Percentiles rank a stretch among this genome's conserved stretches.
phyloP scores from a whole-genome alignment of 1,140 invertebrate species.

The Diuraphis noxia region DNA sequence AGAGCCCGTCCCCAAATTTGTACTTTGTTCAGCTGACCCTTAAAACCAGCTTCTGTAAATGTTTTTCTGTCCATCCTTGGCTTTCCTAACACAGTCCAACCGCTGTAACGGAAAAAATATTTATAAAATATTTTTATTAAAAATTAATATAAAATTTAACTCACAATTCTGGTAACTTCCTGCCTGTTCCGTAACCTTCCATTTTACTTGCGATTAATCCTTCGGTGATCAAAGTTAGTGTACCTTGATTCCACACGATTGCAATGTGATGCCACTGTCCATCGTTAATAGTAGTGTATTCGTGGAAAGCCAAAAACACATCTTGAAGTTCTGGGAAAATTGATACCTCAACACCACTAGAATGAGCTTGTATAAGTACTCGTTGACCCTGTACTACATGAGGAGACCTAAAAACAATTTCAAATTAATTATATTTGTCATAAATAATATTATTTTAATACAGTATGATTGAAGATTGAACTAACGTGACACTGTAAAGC shows the following conservation, averaged over 20 bases:
- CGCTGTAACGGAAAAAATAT: slow-evolving; percentile 63
- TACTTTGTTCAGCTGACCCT: slow-evolving; percentile 91
- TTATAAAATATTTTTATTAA: neutral
- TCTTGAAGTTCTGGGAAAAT: slow-evolving; percentile 86
- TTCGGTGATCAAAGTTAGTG: slow-evolving; percentile 86
- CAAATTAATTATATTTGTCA: neutral
- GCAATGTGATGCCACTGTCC: slow-evolving; percentile 97
- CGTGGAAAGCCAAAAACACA: slow-evolving; percentile 86
- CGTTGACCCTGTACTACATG: slow-evolving; percentile 78
- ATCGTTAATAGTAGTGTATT: slow-evolving; percentile 92
- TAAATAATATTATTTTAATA: neutral
- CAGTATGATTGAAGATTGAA: no score
- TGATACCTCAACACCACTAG: slow-evolving; percentile 85
- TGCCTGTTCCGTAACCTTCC: slow-evolving; percentile 80
- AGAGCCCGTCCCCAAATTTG: slow-evolving; percentile 91
- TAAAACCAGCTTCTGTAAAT: slow-evolving; percentile 86
- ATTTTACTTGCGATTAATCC: slow-evolving; percentile 88
- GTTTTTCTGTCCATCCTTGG: slow-evolving; percentile 77
- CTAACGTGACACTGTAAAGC: slow-evolving; percentile 81
- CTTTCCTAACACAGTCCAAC: slow-evolving; percentile 90
- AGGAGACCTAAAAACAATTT: slow-evolving; percentile 66
- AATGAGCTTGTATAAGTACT: slow-evolving; percentile 84
- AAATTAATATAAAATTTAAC: slow-evolving; percentile 58
- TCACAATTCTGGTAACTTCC: slow-evolving; percentile 78
- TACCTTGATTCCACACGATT: slow-evolving; percentile 87